These are phyloP conservation scores for Corythoichthys intestinalis DNA, from an alignment of 2,113 vertebrate genomes.

Conservation along the genomic window DNA sequence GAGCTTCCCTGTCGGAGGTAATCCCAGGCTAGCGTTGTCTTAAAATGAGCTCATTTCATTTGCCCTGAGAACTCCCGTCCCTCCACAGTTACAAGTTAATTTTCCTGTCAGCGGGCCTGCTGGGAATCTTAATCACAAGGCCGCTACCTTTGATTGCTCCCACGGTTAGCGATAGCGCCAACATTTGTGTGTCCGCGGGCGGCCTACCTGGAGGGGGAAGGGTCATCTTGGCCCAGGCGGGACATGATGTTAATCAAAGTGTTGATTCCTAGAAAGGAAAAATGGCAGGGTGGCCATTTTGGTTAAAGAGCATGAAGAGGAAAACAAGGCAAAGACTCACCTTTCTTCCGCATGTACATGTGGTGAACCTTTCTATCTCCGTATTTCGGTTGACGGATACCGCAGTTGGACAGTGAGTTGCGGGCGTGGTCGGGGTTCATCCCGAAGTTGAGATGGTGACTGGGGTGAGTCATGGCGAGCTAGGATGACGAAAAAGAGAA, in stretches of 20 bases:
- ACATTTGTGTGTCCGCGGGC: slow-evolving; percentile 39
- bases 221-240: slow-evolving; percentile 97
- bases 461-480: slow-evolving; percentile 98
- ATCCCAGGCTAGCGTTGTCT: slow-evolving; percentile 26
- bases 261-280: slow-evolving; percentile 85
- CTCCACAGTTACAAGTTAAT: slow-evolving; percentile 56
- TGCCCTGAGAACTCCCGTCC: slow-evolving; percentile 36
- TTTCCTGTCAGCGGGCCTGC: slow-evolving; percentile 59
- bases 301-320: neutral
- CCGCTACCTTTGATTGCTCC: slow-evolving; percentile 48
- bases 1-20: neutral
- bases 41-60: slow-evolving; percentile 50
- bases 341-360: slow-evolving; percentile 99
- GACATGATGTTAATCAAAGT: slow-evolving; percentile 99
- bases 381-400: slow-evolving; percentile 96
- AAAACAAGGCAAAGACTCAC: slow-evolving; percentile 52
- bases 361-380: slow-evolving; percentile 97
- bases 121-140: slow-evolving; percentile 52
- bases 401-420: slow-evolving; percentile 97
- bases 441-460: slow-evolving; percentile 97
- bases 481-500: slow-evolving; percentile 34
- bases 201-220: slow-evolving; percentile 91
- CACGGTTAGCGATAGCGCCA: slow-evolving; percentile 39
- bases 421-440: slow-evolving; percentile 98
- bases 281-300: neutral